Conservation (phyloP, 2,797 vertebrate species). For the Karalla daura region DNA sequence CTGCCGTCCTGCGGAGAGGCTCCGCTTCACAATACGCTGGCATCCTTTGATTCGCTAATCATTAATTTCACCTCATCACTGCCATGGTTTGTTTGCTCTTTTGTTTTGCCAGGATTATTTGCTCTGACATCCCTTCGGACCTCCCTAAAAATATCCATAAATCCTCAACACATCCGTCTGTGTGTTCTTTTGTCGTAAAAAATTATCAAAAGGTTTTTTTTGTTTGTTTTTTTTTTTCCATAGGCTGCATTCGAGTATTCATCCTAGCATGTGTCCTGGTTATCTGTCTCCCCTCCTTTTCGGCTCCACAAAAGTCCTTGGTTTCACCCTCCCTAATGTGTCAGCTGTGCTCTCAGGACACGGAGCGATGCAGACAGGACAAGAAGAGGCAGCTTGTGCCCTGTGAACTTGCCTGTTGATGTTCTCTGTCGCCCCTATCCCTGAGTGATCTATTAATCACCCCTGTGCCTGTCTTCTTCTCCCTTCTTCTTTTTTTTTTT, state of each 20-base stretch:
- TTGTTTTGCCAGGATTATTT: conserved; percentile 63
- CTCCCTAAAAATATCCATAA: conserved; percentile 57
- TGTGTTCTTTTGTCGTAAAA: conserved; percentile 47
- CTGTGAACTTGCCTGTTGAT: conserved; percentile 70
- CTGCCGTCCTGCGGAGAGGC: conserved; percentile 32
- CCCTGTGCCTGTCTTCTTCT: conserved; percentile 51
- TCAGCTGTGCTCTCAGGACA: conserved; percentile 64
- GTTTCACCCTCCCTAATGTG: conserved; percentile 56
- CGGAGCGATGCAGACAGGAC: conserved; percentile 60
- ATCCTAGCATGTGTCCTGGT: conserved; percentile 29
- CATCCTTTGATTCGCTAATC: conserved; percentile 59
- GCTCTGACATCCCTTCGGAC: conserved; percentile 26
- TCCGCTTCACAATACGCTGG: conserved; percentile 42
- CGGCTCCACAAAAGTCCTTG: conserved; percentile 59
- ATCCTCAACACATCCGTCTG: conserved; percentile 46
- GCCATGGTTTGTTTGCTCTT: conserved; percentile 62
- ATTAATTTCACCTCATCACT: conserved; percentile 66
- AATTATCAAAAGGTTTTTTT: conserved; percentile 20
- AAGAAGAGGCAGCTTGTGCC: conserved; percentile 74
- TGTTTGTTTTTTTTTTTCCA: conserved; percentile 21
- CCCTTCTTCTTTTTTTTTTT: too few species aligned
- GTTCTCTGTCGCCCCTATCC: conserved; percentile 54
- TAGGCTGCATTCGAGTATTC: conserved; percentile 20
- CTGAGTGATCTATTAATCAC: conserved; percentile 72
- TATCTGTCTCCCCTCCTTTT: conserved; percentile 27